phyloP scores from a whole-genome alignment of 2,797 vertebrate species.

The Sebastes paucispinis region DNA sequence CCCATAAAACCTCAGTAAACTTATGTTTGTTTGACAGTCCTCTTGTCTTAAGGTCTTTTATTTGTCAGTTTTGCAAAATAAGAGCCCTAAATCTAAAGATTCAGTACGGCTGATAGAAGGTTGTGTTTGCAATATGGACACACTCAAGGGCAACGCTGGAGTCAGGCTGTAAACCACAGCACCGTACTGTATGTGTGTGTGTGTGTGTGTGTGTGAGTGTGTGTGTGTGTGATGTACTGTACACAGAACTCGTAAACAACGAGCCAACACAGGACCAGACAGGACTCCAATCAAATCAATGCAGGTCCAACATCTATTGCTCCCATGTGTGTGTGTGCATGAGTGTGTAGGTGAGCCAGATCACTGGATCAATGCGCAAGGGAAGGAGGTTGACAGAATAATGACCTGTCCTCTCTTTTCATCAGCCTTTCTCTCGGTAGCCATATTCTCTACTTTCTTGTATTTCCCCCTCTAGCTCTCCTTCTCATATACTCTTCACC shows the following conservation, averaged over 20 bases:
- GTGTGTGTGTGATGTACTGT: not conserved
- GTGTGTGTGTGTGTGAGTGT: not conserved
- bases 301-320: slow-evolving; percentile 49
- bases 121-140: slow-evolving; percentile 14
- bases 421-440: slow-evolving; percentile 30
- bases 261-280: slow-evolving; percentile 49
- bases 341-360: not conserved
- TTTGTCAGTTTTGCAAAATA: slow-evolving; percentile 28
- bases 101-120: not conserved
- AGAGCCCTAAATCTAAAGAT: slow-evolving; percentile 24
- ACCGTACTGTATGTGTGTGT: not conserved
- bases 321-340: not conserved
- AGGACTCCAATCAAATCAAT: slow-evolving; percentile 64
- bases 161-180: slow-evolving; percentile 38
- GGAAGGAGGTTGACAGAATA: slow-evolving; percentile 62
- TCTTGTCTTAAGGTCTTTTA: not conserved
- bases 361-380: slow-evolving; percentile 51
- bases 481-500: slow-evolving; percentile 6
- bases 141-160: slow-evolving; percentile 37
- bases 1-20: slow-evolving; percentile 16
- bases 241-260: slow-evolving; percentile 61
- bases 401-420: slow-evolving; percentile 58
- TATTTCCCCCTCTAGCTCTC: not conserved
- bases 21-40: slow-evolving; percentile 10
- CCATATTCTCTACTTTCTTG: slow-evolving; percentile 8